Evolutionary conservation across 2,888 invertebrate genomes (phyloP), one percentile per base, ranked within the genome.

Genomic region (Drosophila pseudotalamancana): DNA sequence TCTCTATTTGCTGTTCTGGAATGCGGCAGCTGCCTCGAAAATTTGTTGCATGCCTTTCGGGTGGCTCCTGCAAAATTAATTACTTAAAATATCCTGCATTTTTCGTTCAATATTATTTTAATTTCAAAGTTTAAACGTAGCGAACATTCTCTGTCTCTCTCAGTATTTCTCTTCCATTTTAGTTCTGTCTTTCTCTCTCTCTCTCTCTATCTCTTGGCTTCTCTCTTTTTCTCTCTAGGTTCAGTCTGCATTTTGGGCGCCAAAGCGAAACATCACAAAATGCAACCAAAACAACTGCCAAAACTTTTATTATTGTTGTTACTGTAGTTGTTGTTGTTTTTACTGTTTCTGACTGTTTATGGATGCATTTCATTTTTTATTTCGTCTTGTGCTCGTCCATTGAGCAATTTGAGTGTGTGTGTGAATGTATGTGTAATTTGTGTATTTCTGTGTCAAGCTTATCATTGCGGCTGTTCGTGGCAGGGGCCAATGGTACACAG

Each of bases 281-380:
- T 67, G 71, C 66, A 73, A 49, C 62, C 51, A 67, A 74, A 80
- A 77, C 66, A 77, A 63, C 48, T 60, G 63, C 51, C 18, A 42
- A 50, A 77, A 74, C 42, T 73, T 77, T 66, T n/a, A n/a, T 23
- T 48, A 54, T 53, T 40, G 27, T 62, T 67, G 37, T 16, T 72
- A n/a, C n/a, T n/a, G n/a, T n/a, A n/a, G 21, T 29, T 32, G 35
- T 43, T 32, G 32, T 5, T 40, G 4, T 25, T 35, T 18, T 48
- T 46, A 42, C 32, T 68, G 21, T 43, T 31, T 18, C 21, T 19
- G 32, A 54, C 40, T 54, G 34, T 57, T 45, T 51, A 59, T 48
- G 25, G 14, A 27, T 60, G 61, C 42, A 56, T 63, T 61, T 53
- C 16, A 6, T 61, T 43, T 50, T 34, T 31, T 60, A 11, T 48